Conservation (phyloP, 2,888 invertebrate species). For the Brenthis ino region DNA sequence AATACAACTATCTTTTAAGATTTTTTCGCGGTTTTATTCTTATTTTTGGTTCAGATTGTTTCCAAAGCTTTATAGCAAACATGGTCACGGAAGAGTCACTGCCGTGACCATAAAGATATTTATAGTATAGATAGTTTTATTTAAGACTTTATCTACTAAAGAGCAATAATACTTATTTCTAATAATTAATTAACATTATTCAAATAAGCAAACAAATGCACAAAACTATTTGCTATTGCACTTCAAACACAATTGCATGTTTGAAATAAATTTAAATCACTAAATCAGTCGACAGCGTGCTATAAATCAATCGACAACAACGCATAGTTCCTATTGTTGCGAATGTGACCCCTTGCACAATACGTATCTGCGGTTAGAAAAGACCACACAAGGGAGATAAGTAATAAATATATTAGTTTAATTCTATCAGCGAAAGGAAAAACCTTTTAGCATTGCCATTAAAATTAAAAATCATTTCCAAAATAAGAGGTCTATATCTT, state of each 20-base stretch:
- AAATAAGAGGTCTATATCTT: no score
- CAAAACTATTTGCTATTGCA: not conserved
- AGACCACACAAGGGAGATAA: conserved; percentile 50
- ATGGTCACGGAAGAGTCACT: no score
- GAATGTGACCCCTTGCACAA: conserved; percentile 40
- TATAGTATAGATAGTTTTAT: no score
- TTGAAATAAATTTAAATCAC: conserved; percentile 18
- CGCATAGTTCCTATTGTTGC: conserved; percentile 32
- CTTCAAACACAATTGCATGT: conserved; percentile 1
- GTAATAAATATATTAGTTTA: conserved; percentile 9
- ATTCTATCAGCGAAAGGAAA: not conserved
- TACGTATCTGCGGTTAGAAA: conserved; percentile 46
- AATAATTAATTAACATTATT: not conserved
- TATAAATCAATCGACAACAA: conserved; percentile 46
- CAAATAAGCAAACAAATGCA: not conserved
- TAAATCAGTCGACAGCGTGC: conserved; percentile 37
- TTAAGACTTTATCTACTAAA: no score
- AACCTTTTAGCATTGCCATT: not conserved
- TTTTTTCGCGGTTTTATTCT: no score
- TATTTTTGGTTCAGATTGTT: no score
- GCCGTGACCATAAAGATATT: no score
- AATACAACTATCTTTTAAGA: no score
- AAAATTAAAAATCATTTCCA: no score
- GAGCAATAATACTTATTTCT: not conserved
- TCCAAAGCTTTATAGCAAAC: no score